Evolutionary conservation across 1,140 invertebrate species (phyloP).

Genomic region (Drosophila rufa): DNA sequence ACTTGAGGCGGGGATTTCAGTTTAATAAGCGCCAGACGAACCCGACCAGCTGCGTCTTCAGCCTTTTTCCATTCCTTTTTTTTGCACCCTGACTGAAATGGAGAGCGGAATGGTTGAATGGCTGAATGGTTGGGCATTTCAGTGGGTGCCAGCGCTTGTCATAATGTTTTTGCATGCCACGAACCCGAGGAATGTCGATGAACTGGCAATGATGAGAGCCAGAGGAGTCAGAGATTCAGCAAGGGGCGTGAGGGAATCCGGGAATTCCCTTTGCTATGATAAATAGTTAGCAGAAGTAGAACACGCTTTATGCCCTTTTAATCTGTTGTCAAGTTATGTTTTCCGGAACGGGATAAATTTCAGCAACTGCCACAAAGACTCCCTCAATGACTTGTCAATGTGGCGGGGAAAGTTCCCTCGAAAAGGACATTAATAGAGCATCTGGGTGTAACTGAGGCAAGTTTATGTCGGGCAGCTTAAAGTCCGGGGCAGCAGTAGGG

Average conservation of each 20-base stretch:
- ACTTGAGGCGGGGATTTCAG: slow-evolving; percentile 74
- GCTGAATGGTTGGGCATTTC: background rate
- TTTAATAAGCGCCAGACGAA: slow-evolving; percentile 80
- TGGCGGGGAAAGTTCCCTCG: slow-evolving; percentile 8
- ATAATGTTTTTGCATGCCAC: slow-evolving; percentile 37
- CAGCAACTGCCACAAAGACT: slow-evolving; percentile 9
- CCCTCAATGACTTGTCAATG: slow-evolving; percentile 49
- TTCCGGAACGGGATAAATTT: slow-evolving; percentile 25
- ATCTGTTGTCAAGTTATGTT: slow-evolving; percentile 46
- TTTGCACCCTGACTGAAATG: background rate
- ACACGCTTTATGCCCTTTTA: slow-evolving; percentile 49
- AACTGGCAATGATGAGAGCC: slow-evolving; percentile 23
- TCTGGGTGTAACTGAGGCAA: slow-evolving; percentile 63
- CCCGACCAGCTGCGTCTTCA: slow-evolving; percentile 62
- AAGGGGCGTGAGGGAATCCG: slow-evolving; percentile 18
- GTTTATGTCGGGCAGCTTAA: slow-evolving; percentile 68
- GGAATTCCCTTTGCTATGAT: slow-evolving; percentile 5
- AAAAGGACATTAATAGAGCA: slow-evolving; percentile 61
- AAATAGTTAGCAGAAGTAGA: slow-evolving; percentile 12
- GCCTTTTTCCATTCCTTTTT: background rate
- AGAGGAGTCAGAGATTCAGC: background rate
- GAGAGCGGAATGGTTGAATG: background rate
- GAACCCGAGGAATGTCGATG: slow-evolving; percentile 27
- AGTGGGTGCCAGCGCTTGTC: slow-evolving; percentile 3
- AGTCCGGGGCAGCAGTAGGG: slow-evolving; percentile 22